Percentiles rank a stretch among this genome's conserved stretches.
These are phyloP conservation scores for Falco novaeseelandiae DNA, from an alignment of 2,797 vertebrate species.

Conservation along the genomic window DNA sequence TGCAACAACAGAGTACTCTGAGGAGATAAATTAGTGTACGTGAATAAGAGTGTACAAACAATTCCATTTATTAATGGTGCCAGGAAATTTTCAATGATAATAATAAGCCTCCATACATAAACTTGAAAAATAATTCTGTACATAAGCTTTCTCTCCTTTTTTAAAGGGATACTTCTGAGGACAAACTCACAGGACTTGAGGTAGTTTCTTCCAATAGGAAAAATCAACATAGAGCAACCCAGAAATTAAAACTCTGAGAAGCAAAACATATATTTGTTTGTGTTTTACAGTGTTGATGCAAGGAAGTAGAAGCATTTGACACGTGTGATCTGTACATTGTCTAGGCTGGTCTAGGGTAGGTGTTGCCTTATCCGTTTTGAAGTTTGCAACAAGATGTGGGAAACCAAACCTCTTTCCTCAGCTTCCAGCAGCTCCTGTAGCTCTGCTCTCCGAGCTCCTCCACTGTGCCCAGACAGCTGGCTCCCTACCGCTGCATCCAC, in stretches of 20 bases:
- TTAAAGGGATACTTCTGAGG: not conserved
- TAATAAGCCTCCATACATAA: not conserved
- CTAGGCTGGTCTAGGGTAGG: not conserved
- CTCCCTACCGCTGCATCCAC: not conserved
- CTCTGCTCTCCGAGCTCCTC: not conserved
- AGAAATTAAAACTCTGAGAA: not conserved
- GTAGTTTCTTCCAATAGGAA: not conserved
- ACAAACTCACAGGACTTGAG: not conserved
- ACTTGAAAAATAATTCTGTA: not conserved
- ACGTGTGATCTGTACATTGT: not conserved
- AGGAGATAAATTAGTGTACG: not conserved
- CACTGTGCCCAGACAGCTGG: accelerated
- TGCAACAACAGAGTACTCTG: not conserved
- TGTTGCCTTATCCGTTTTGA: not conserved
- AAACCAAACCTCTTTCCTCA: not conserved
- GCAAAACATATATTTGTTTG: not conserved
- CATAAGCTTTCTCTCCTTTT: not conserved
- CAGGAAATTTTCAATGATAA: not conserved
- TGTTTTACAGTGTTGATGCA: not conserved
- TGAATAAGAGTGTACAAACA: not conserved
- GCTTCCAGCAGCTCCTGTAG: not conserved
- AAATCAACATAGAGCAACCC: not conserved
- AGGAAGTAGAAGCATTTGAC: not conserved
- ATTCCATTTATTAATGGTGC: not conserved
- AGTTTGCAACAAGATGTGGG: not conserved